Percentiles rank a stretch among this genome's conserved stretches.
phyloP scores from a whole-genome alignment of 2,888 invertebrate species.

The Axea sp. region DNA sequence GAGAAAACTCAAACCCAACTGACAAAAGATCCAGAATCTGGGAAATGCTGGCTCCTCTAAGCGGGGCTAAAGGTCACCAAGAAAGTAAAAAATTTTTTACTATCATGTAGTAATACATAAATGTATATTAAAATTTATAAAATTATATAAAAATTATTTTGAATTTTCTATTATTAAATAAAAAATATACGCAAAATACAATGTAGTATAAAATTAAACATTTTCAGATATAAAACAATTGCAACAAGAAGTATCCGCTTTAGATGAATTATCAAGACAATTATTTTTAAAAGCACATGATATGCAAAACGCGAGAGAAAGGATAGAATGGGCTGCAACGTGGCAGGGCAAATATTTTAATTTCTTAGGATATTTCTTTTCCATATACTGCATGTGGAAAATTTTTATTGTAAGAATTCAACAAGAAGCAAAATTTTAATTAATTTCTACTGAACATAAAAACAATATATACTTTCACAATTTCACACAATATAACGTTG shows the following conservation, averaged over 20 bases:
- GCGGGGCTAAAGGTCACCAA: constrained; percentile 79
- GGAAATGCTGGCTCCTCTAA: constrained; percentile 84
- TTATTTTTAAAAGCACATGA: constrained; percentile 98
- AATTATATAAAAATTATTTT: no score
- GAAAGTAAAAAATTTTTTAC: constrained; percentile 87
- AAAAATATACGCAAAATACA: no score
- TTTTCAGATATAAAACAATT: constrained; percentile 88
- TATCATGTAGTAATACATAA: no score
- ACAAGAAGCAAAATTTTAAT: background rate
- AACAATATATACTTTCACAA: no score
- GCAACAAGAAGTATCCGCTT: constrained; percentile 89
- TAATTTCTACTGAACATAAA: no score
- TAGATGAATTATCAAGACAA: constrained; percentile 96
- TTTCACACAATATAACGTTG: no score
- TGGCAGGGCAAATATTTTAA: constrained; percentile 99
- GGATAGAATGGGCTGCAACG: constrained; percentile 96
- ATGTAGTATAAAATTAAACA: no score
- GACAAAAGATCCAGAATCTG: constrained; percentile 82
- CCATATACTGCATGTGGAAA: constrained; percentile 98
- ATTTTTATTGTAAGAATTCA: constrained; percentile 93
- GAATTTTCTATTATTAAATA: no score
- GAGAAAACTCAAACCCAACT: constrained; percentile 77
- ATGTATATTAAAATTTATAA: no score
- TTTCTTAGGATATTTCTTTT: constrained; percentile 98
- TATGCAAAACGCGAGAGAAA: constrained; percentile 93